phyloP scores from a whole-genome alignment of 2,888 invertebrate genomes.

The Eudemis profundana region DNA sequence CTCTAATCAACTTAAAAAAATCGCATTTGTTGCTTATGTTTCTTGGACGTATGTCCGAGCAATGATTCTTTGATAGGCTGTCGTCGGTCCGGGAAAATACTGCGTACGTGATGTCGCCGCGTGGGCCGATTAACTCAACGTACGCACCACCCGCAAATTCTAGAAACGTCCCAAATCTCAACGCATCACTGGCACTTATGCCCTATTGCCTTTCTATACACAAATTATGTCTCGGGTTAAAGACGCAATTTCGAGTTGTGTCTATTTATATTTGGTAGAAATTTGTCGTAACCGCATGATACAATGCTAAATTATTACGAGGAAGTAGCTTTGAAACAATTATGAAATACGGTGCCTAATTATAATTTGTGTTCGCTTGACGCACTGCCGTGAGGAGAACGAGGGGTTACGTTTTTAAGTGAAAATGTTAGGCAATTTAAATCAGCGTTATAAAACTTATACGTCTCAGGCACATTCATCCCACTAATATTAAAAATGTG shows the following conservation, averaged over 20 bases:
- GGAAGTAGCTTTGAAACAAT: background rate
- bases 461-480: too few relatives aligned
- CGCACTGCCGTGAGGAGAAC: too few relatives aligned
- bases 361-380: too few relatives aligned
- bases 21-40: background rate
- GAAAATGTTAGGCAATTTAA: too few relatives aligned
- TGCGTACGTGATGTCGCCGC: conserved; percentile 34
- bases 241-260: conserved; percentile 13
- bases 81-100: conserved; percentile 37
- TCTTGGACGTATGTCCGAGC: conserved; percentile 8
- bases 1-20: too few relatives aligned
- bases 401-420: too few relatives aligned
- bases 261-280: conserved; percentile 12
- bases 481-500: too few relatives aligned
- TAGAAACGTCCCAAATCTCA: background rate
- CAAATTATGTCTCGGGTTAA: conserved; percentile 16
- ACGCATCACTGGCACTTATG: background rate
- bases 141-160: conserved; percentile 9
- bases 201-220: background rate
- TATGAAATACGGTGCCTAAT: background rate
- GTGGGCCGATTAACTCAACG: conserved; percentile 32
- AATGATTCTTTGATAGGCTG: conserved; percentile 42
- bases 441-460: too few relatives aligned
- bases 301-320: conserved; percentile 18
- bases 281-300: background rate